These are phyloP conservation scores for Microcebus griseorufus DNA, from an alignment of 2,113 vertebrate genomes.

Conservation along the genomic window DNA sequence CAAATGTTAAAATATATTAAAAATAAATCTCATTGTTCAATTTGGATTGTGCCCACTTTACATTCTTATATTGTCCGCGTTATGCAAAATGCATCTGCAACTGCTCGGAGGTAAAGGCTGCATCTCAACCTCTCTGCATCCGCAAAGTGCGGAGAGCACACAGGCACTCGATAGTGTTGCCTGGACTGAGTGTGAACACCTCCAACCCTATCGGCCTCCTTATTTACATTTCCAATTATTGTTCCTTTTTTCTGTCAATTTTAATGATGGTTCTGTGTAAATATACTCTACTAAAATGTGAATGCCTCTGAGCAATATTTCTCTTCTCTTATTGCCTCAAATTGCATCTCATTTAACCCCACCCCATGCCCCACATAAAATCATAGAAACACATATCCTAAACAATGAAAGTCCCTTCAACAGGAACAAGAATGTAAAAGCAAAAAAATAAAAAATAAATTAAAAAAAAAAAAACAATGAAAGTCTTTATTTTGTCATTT, in stretches of 20 bases:
- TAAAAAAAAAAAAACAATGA: too few relatives aligned
- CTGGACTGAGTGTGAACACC: background rate
- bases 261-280: background rate
- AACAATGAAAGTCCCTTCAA: background rate
- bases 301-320: background rate
- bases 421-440: too few relatives aligned
- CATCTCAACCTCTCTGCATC: background rate
- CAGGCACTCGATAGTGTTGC: fast-evolving
- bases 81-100: background rate
- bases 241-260: background rate
- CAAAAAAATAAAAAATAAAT: too few relatives aligned
- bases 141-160: background rate
- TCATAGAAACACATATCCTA: background rate
- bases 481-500: background rate
- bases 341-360: background rate
- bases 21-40: background rate
- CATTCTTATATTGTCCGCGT: background rate
- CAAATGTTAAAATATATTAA: background rate
- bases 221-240: background rate
- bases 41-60: background rate
- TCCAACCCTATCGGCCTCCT: fast-evolving
- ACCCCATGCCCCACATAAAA: background rate
- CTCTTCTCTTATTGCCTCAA: background rate
- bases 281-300: background rate
- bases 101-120: background rate